Conservation (phyloP, 2,113 vertebrate species). For the Neolamprologus tretocephalus region DNA sequence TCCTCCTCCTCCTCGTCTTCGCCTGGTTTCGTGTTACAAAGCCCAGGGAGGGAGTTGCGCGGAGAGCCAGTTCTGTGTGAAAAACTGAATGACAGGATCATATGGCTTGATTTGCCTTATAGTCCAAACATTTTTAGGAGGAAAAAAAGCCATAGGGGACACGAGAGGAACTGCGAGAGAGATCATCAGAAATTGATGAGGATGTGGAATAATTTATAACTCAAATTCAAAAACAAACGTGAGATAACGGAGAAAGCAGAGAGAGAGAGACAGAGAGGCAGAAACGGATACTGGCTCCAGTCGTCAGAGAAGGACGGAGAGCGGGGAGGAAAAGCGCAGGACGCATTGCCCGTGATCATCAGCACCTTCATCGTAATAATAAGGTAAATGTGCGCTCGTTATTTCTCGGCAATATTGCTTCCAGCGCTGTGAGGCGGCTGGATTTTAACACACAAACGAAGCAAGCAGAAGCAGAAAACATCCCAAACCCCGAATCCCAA, state of each 20-base stretch:
- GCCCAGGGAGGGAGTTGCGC: constrained; percentile 60
- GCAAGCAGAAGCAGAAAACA: not conserved
- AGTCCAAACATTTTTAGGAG: constrained; percentile 1
- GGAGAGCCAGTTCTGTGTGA: constrained; percentile 64
- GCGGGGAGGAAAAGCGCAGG: constrained; percentile 18
- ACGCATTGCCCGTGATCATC: constrained; percentile 17
- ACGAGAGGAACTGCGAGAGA: not conserved
- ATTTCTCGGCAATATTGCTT: not conserved
- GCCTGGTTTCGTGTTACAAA: constrained; percentile 69
- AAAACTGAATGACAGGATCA: constrained; percentile 70
- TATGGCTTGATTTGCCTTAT: constrained; percentile 37
- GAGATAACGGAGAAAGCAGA: constrained; percentile 27
- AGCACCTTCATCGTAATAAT: not conserved
- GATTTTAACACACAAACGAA: not conserved
- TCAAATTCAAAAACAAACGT: constrained; percentile 21
- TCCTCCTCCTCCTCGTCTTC: constrained; percentile 36
- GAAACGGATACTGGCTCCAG: constrained; percentile 24
- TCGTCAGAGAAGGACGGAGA: constrained; percentile 20
- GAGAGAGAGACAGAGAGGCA: not conserved
- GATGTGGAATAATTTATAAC: constrained; percentile 63
- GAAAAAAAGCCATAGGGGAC: not conserved
- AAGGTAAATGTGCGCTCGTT: constrained; percentile 49
- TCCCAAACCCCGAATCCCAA: not conserved
- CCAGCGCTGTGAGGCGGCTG: not conserved
- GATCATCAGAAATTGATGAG: not conserved